phyloP scores from a whole-genome alignment of 2,113 vertebrate species.

The Tachysurus vachellii region DNA sequence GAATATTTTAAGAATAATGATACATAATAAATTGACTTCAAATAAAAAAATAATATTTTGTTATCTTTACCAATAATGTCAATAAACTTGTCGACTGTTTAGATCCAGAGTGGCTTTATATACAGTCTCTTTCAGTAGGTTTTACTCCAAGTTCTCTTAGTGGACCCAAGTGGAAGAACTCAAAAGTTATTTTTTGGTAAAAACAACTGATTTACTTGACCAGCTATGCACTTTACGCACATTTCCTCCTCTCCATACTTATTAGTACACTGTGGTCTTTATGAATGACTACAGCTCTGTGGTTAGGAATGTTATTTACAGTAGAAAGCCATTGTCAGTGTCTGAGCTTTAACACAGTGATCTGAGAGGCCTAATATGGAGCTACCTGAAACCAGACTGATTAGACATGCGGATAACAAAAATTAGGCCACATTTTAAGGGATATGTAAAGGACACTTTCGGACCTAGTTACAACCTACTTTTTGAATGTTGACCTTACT shows the following conservation, averaged over 20 bases:
- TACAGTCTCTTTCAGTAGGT: not conserved
- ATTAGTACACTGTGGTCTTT: constrained; percentile 4
- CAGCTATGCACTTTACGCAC: not conserved
- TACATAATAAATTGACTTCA: not conserved
- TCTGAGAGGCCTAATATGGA: constrained; percentile 21
- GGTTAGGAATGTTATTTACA: constrained; percentile 41
- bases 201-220: not conserved
- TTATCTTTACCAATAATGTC: not conserved
- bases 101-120: not conserved
- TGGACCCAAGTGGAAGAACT: not conserved
- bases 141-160: not conserved
- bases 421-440: constrained; percentile 34
- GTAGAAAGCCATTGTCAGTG: not conserved
- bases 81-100: not conserved
- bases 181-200: not conserved
- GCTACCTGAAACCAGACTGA: not conserved
- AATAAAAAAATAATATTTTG: not conserved
- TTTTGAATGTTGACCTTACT: not conserved
- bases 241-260: not conserved
- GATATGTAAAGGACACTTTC: not conserved
- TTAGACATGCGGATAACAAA: not conserved
- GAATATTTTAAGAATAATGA: not conserved
- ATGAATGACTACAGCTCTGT: constrained; percentile 17
- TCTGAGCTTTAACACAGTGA: not conserved
- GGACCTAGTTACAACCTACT: constrained; percentile 9